Base-by-base conservation (phyloP, 1,140 invertebrate genomes). In the Zaprionus lachaisei region DNA sequence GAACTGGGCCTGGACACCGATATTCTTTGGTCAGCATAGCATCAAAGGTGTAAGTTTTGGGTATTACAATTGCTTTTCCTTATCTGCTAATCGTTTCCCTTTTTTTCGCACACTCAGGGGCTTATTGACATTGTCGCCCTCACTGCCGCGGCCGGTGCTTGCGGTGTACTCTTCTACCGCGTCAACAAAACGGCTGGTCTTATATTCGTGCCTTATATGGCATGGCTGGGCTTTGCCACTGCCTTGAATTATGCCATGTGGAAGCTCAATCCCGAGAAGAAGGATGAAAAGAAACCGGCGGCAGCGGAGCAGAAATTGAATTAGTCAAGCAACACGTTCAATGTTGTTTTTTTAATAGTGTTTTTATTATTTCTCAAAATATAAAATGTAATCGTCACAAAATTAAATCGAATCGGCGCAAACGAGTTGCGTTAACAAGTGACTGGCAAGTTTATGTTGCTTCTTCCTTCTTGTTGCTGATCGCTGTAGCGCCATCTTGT, bases 1-100 rank as follows among this genome's bases (percentile, higher is more conserved):
- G 0, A 98, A 98, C 92, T 98, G 96, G 96, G 94, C 95, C 1
- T 98, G 97, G 97, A 95, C 96, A 2, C 97, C 97, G 7, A 95
- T 98, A 17, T 98, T 98, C 93, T 98, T 98, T 93, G 95, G 95
- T 54, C 79, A 94, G 28, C 95, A 96, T 69, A 95, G 95, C 74
- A 93, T 97, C 4, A 96, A 97, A 93, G 94, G 95, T 94, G 97
- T 97, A 94, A 93, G 93, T 68, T 44, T 28, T 26, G 12, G 12
- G 6, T 6, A 56, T 7, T n/a, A 22, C 5, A 22, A 41, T 24
- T 56, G n/a, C 9, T 64, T 17, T 72, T 60, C 28, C 31, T 83
- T 76, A 80, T 73, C 61, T 72, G 24, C 49, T 37, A 2, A 41
- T 57, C 11, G 31, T 11, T 11, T 34, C 31, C 31, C 28, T 22